Conservation (phyloP, 2,888 invertebrate species). For the Tricholauxania praeusta region DNA sequence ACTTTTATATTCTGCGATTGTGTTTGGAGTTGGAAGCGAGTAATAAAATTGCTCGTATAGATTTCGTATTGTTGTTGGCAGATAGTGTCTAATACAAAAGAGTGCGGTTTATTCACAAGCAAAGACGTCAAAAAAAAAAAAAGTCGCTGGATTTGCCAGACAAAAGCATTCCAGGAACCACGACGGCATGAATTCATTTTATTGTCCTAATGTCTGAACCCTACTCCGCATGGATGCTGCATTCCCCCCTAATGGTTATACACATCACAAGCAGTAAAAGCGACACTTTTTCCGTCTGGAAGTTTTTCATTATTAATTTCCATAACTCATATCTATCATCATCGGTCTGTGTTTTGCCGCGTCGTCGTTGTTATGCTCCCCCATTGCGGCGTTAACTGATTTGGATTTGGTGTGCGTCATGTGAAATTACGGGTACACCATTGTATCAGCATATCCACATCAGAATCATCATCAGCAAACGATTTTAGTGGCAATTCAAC, state of each 20-base stretch:
- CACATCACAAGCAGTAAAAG: background rate
- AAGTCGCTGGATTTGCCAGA: slow-evolving; percentile 31
- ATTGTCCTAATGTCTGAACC: slow-evolving; percentile 3
- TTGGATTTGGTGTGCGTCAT: background rate
- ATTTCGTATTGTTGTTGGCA: slow-evolving; percentile 41
- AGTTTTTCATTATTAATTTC: slow-evolving; percentile 58
- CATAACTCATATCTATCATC: slow-evolving; percentile 61
- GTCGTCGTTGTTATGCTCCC: slow-evolving; percentile 38
- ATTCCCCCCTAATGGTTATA: background rate
- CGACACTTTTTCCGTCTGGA: slow-evolving; percentile 37
- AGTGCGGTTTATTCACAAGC: slow-evolving; percentile 18
- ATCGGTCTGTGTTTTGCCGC: slow-evolving; percentile 55
- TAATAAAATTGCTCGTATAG: slow-evolving; percentile 42
- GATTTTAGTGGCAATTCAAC: background rate
- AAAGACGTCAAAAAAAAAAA: slow-evolving; percentile 23
- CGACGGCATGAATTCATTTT: slow-evolving; percentile 9
- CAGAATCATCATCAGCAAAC: slow-evolving; percentile 1
- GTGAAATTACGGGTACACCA: no score
- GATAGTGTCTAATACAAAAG: slow-evolving; percentile 33
- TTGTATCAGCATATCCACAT: background rate
- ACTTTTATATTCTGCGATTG: slow-evolving; percentile 41
- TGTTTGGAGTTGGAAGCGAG: slow-evolving; percentile 22
- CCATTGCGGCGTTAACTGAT: background rate
- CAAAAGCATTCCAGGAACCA: slow-evolving; percentile 1
- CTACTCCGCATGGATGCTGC: background rate